Base-by-base conservation (phyloP, 2,113 vertebrate species). In the Osmerus eperlanus region DNA sequence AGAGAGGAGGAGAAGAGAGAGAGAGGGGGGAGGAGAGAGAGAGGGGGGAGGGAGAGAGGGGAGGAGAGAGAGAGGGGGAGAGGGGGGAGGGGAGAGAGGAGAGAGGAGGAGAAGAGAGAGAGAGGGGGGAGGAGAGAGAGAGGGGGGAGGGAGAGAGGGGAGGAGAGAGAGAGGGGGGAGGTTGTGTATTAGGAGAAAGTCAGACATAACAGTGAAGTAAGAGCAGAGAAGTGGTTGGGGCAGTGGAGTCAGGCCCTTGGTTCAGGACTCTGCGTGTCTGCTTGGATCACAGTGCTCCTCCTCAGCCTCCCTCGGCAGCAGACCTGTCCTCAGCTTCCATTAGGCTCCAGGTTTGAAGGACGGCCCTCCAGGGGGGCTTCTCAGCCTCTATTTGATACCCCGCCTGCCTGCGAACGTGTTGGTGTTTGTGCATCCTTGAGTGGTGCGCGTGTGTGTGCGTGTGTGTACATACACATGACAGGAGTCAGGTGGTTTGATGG, bases 231-330 rank as follows among this genome's bases (percentile, higher is more conserved):
- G 29, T 2, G 3, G 29, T 32, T 32, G 29, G 29, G 29, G 4
- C 29, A 32, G 29, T 32, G 29, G 29, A 32, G 29, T 3, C 29
- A 32, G 29, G 4, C 29, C 4, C 29, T 3, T 32, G 29, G 3
- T 32, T 32, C 3, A 32, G 29, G 29, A 32, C 4, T 77, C 80
- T 75, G 69, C 83, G 72, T 85, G 73, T 71, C 71, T 67, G 56
- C 67, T 66, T 80, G 62, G 23, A 82, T 84, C 81, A 81, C 68
- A 80, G 71, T 71, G 77, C 68, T 71, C 78, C 76, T 81, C 73
- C 80, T 80, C 77, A 78, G 73, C 80, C 75, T 81, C 75, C 72
- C 86, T 80, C 78, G 81, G 63, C 58, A 82, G 72, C 78, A 86
- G 69, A 71, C 70, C 71, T 85, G 69, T 71, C 71, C 71, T 66